Base-by-base conservation (phyloP, 1,140 invertebrate species). In the Drosophila yakuba region DNA sequence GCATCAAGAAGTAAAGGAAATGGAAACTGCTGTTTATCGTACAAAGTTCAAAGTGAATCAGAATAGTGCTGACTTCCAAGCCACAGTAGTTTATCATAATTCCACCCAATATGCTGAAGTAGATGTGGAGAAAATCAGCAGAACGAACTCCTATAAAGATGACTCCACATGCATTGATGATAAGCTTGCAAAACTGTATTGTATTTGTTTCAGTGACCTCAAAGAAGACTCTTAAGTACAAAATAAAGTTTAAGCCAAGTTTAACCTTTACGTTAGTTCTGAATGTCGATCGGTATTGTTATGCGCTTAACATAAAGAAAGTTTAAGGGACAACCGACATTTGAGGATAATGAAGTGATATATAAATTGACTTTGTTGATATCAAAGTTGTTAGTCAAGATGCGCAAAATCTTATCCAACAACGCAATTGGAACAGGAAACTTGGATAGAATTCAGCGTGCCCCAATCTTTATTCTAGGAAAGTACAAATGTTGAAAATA, bases 1-100 rank as follows among this genome's bases (percentile, higher is more conserved):
- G 51, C 8, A 54, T 0, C 68, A 61, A 2, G 47, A 54, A 0
- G 8, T 74, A 0, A 48, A 28, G 4, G 3, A 62, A 39, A 0
- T 58, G 3, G 73, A 90, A 43, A 17, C 20, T 0, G 84, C 85
- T 0, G 63, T 72, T 11, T 86, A 80, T 47, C 57, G 74, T 1
- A 57, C 74, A 2, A 77, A 78, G 36, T 84, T 86, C 36, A 69
- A 72, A 35, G 80, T 85, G 1, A 0, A 57, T 82, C 59, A 91
- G 86, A 61, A 93, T 93, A 64, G 93, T n/a, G 95, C 93, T 4
- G 93, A 93, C 57, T 96, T 95, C 75, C 94, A 95, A 83, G 93
- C 94, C 4, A 95, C 94, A 2, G 93, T 94, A 3, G 61, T 80
- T 0, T 93, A 93, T 28, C 81, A 93, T 56, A 69, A 69, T 12